Percentiles rank a stretch among this genome's conserved stretches.
phyloP scores from a whole-genome alignment of 2,888 invertebrate genomes.

The Agonum fuliginosum region DNA sequence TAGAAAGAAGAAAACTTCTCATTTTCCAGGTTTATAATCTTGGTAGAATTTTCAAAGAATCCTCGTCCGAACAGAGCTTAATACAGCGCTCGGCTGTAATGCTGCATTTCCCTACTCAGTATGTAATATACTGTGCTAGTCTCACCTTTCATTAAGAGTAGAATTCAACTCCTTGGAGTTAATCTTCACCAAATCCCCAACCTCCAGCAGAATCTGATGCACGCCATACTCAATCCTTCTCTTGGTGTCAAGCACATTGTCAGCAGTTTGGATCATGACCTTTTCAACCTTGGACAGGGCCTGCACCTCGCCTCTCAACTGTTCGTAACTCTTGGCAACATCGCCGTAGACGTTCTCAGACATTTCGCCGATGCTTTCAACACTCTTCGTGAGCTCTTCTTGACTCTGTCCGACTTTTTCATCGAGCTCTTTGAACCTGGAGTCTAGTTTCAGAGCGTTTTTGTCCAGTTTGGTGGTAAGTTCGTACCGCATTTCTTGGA shows the following conservation, averaged over 20 bases:
- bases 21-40: too few relatives aligned
- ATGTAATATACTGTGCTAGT: not conserved
- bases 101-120: too few relatives aligned
- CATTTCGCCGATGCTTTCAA: slow-evolving; percentile 76
- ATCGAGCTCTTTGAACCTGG: slow-evolving; percentile 63
- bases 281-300: slow-evolving; percentile 84
- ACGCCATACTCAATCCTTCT: slow-evolving; percentile 90
- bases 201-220: slow-evolving; percentile 85
- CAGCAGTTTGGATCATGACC: slow-evolving; percentile 87
- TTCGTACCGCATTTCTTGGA: slow-evolving; percentile 75
- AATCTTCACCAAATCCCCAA: slow-evolving; percentile 81
- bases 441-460: slow-evolving; percentile 54
- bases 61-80: not conserved
- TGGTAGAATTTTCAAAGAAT: too few relatives aligned
- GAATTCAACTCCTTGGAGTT: slow-evolving; percentile 80
- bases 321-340: slow-evolving; percentile 75
- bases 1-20: too few relatives aligned
- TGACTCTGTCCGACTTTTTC: slow-evolving; percentile 65
- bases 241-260: slow-evolving; percentile 89
- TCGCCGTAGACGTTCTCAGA: slow-evolving; percentile 76
- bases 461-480: slow-evolving; percentile 67
- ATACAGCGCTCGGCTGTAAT: too few relatives aligned
- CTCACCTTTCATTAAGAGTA: slow-evolving; percentile 78
- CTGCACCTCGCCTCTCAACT: slow-evolving; percentile 76
- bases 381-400: slow-evolving; percentile 75